Percentiles rank a stretch among this genome's conserved stretches.
Evolutionary conservation across 2,888 invertebrate species (phyloP).

Genomic region (Calameuta filiformis): DNA sequence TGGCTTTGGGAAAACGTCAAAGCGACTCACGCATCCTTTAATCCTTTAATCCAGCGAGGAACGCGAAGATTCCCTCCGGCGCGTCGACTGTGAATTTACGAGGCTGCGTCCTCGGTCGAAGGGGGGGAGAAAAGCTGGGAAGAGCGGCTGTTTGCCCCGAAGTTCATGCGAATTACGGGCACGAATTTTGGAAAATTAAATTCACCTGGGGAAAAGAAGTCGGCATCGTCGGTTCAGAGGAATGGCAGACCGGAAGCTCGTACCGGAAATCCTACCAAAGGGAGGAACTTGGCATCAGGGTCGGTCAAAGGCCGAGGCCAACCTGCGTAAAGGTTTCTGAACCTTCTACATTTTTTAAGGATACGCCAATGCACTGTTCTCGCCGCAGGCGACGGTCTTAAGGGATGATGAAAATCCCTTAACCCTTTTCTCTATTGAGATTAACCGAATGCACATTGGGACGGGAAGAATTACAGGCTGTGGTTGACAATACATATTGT

Average conservation of each 20-base stretch:
- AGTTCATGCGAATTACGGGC: slow-evolving; percentile 29
- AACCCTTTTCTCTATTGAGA: background rate
- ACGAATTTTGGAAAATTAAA: slow-evolving; percentile 37
- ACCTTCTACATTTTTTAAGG: background rate
- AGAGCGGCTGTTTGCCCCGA: slow-evolving; percentile 5
- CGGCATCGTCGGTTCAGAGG: background rate
- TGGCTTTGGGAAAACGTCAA: slow-evolving; percentile 26
- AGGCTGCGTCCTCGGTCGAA: slow-evolving; percentile 21
- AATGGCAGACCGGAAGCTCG: background rate
- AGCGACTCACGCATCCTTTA: slow-evolving; percentile 40
- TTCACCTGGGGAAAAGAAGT: slow-evolving; percentile 14
- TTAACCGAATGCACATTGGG: background rate
- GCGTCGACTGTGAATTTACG: slow-evolving; percentile 40
- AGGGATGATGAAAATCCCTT: background rate
- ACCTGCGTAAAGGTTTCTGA: background rate
- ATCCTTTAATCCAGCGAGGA: slow-evolving; percentile 42
- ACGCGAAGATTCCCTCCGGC: slow-evolving; percentile 26
- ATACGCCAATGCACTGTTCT: background rate
- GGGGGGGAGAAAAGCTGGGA: background rate
- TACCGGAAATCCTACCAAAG: background rate
- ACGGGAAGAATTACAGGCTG: background rate
- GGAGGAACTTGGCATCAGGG: background rate
- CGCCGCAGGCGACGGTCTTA: background rate
- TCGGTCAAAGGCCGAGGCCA: no score
- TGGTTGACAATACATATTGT: background rate